phyloP scores from a whole-genome alignment of 2,113 vertebrate species.

The Bos taurus region ARS-UCD2.0 NC_037339.1:51820001-51820500 shows the following conservation, averaged over 20 bases:
- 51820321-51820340: too few relatives aligned
- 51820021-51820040: background rate
- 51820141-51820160: background rate
- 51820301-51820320: too few relatives aligned
- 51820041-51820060: background rate
- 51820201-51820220: background rate
- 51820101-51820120: background rate
- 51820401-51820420: too few relatives aligned
- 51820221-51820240: too few relatives aligned
- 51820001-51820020: background rate
- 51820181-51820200: background rate
- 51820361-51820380: too few relatives aligned
- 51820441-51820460: background rate
- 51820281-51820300: too few relatives aligned
- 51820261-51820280: too few relatives aligned
- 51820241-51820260: too few relatives aligned
- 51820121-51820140: background rate
- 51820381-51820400: too few relatives aligned
- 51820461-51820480: background rate
- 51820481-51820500: background rate
- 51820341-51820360: too few relatives aligned
- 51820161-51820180: background rate
- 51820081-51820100: background rate
- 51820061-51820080: background rate
- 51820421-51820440: background rate